phyloP scores from a whole-genome alignment of 1,140 invertebrate species.

The Paralvinella palmiformis region DNA sequence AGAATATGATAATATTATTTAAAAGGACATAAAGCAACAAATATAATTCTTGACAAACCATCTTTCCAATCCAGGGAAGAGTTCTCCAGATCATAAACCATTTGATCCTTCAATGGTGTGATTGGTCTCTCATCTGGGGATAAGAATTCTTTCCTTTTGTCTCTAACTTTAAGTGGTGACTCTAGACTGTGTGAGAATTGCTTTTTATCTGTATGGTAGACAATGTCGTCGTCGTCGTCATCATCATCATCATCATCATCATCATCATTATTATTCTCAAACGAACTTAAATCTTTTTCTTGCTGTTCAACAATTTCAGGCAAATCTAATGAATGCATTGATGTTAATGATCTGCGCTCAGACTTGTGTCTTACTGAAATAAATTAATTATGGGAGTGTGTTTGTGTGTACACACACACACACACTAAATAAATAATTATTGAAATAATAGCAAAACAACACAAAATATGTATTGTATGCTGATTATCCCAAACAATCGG shows the following conservation, averaged over 20 bases:
- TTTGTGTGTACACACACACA: too few relatives aligned
- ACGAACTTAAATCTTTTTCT: constrained; percentile 4
- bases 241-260: constrained; percentile 1
- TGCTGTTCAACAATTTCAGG: too few relatives aligned
- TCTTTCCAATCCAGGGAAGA: constrained; percentile 48
- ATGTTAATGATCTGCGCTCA: too few relatives aligned
- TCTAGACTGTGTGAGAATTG: background rate
- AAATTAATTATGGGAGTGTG: too few relatives aligned
- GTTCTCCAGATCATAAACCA: constrained; percentile 40
- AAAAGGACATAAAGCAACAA: background rate
- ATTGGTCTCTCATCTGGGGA: constrained; percentile 44
- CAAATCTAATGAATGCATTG: too few relatives aligned
- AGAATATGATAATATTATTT: background rate
- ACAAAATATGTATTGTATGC: too few relatives aligned
- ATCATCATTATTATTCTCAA: background rate
- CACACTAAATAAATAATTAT: too few relatives aligned
- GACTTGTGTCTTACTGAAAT: too few relatives aligned
- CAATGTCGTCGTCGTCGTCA: constrained; percentile 8
- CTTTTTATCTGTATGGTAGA: constrained; percentile 23
- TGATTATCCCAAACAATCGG: too few relatives aligned
- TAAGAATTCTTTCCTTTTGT: background rate
- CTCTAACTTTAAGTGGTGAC: background rate
- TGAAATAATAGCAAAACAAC: too few relatives aligned
- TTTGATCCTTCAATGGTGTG: constrained; percentile 44
- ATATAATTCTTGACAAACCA: too few relatives aligned